Percentiles rank a stretch among this genome's conserved stretches.
Conservation (phyloP, 1,140 invertebrate species). For the Drosophila triauraria region DNA sequence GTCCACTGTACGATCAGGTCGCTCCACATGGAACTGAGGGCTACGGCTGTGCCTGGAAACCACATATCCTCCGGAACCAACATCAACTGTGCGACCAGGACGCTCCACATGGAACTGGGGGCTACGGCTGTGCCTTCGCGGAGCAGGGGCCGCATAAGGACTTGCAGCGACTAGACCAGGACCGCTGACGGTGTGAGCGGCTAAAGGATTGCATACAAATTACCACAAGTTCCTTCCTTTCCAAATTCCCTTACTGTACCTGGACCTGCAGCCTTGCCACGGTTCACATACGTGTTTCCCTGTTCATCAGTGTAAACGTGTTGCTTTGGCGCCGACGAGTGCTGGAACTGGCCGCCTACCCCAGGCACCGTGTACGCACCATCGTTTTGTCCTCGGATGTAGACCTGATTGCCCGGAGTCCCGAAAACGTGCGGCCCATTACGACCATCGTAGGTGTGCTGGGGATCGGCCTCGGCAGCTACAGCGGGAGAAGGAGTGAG, state of each 20-base stretch:
- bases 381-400: constrained; percentile 57
- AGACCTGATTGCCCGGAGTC: constrained; percentile 45
- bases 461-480: constrained; percentile 33
- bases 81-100: constrained; percentile 29
- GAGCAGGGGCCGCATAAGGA: background rate
- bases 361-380: constrained; percentile 45
- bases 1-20: constrained; percentile 25
- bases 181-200: constrained; percentile 28
- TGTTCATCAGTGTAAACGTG: constrained; percentile 48
- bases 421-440: constrained; percentile 51
- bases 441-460: constrained; percentile 48
- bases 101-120: constrained; percentile 30
- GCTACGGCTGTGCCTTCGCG: background rate
- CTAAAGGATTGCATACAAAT: background rate
- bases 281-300: constrained; percentile 48
- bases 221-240: background rate
- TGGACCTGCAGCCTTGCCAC: background rate
- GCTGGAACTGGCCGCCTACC: constrained; percentile 46
- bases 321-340: constrained; percentile 14
- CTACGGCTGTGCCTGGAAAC: constrained; percentile 14
- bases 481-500: no score
- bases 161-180: constrained; percentile 14
- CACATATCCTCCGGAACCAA: constrained; percentile 3
- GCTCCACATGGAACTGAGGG: constrained; percentile 17
- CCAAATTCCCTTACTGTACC: background rate